A percentile compares a stretch with the other conserved stretches of the same genome.
Evolutionary conservation across 2,888 invertebrate species (phyloP).

Genomic region (Cataglyphis rosenhaueri): DNA sequence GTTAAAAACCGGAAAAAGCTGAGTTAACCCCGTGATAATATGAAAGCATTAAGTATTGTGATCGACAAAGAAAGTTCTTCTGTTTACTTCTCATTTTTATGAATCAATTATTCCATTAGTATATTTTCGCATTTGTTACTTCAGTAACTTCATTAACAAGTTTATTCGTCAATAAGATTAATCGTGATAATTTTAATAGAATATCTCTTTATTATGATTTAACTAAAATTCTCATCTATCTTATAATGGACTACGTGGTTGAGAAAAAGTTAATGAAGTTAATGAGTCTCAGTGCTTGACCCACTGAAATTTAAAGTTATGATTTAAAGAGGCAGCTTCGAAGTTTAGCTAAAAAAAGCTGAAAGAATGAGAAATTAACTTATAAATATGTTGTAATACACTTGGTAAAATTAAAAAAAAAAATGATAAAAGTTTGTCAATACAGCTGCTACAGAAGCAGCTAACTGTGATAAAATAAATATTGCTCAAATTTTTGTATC

Average conservation of each 20-base stretch:
- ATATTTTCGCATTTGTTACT: not conserved
- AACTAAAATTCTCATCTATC: not conserved
- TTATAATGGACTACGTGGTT: not conserved
- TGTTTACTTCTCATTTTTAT: not conserved
- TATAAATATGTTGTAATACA: not conserved
- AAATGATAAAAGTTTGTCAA: not conserved
- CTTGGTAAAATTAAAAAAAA: not conserved
- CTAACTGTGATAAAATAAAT: not conserved
- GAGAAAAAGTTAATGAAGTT: conserved; percentile 19
- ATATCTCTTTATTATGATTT: not conserved
- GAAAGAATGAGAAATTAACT: not conserved
- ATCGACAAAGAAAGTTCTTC: not conserved
- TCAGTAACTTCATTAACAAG: not conserved
- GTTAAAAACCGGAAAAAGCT: conserved; percentile 17
- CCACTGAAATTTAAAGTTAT: conserved; percentile 36
- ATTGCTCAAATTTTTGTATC: not conserved
- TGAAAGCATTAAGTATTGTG: not conserved
- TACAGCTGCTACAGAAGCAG: not conserved
- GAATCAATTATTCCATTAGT: not conserved
- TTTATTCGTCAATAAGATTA: not conserved
- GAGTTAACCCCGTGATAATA: not conserved
- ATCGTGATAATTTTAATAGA: not conserved
- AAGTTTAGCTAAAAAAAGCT: not conserved
- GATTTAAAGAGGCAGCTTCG: not conserved
- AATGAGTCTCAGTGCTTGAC: conserved; percentile 40